Percentiles rank a stretch among this genome's conserved stretches.
These are phyloP conservation scores for Eristalinus aeneus DNA, from an alignment of 2,888 invertebrate genomes.

Conservation along the genomic window DNA sequence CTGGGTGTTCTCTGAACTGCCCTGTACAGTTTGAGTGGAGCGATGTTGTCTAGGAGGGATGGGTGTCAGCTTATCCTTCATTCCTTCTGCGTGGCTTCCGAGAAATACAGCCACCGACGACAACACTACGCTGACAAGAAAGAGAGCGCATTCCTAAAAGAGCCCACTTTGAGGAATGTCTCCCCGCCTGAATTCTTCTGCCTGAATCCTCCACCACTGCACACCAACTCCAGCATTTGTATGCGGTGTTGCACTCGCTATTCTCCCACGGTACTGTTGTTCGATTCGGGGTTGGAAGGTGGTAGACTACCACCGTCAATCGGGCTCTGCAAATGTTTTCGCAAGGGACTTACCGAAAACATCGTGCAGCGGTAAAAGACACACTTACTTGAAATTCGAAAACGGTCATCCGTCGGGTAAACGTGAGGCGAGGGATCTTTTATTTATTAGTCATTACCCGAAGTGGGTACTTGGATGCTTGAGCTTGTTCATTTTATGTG, in stretches of 20 bases:
- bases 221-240: conserved; percentile 62
- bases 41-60: conserved; percentile 33
- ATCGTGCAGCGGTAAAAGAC: conserved; percentile 15
- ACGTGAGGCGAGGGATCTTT: conserved; percentile 33
- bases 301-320: neutral
- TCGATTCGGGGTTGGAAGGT: neutral
- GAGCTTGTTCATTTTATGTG: neutral
- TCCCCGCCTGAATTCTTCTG: conserved; percentile 34
- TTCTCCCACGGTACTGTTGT: conserved; percentile 40
- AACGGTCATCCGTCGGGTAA: conserved; percentile 14
- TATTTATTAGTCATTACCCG: conserved; percentile 67
- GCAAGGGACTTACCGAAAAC: conserved; percentile 11
- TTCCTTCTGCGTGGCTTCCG: conserved; percentile 2
- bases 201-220: conserved; percentile 22
- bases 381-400: conserved; percentile 18
- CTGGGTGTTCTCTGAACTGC: conserved; percentile 28
- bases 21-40: conserved; percentile 19
- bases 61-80: conserved; percentile 58
- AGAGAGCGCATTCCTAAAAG: conserved; percentile 42
- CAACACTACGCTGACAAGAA: conserved; percentile 9
- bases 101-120: conserved; percentile 13
- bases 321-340: conserved; percentile 38
- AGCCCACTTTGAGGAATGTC: conserved; percentile 57
- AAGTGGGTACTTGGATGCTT: conserved; percentile 48
- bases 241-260: conserved; percentile 63